Evolutionary conservation across 1,140 invertebrate genomes (phyloP), one percentile per base, ranked within the genome.

Genomic region (Drosophila truncata): DNA sequence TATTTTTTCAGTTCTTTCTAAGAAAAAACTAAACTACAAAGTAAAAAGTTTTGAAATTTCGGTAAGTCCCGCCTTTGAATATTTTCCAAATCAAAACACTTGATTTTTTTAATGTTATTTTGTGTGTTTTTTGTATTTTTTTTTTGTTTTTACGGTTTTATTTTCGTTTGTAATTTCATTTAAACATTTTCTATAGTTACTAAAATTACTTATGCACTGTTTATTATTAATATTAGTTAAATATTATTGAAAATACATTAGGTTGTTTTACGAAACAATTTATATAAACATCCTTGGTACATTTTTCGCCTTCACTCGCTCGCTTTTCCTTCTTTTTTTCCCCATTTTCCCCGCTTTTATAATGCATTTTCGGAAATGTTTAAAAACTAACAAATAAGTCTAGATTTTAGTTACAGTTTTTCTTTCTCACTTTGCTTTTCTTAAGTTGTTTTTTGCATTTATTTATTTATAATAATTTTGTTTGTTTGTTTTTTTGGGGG

Each of bases 111-210:
- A 35, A 37, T 55, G 20, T 23, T 23, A 18, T 65, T 64, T 37
- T 60, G 39, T 54, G 49, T 65, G 29, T 61, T 66, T 61, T 74
- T 46, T 29, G 37, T 9, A n/a, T n/a, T n/a, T 25, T 25, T 16
- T 42, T 25, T 64, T 50, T 66, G 20, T 50, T 57, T 71, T 82
- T 86, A 77, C 69, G 39, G 47, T 76, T 91, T 91, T 90, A 91
- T 83, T 91, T 91, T 88, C 70, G 82, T 91, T 90, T 86, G 78
- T 88, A 91, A 86, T 86, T 91, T 88, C 84, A 92, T 92, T 92
- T 83, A 92, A 92, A 92, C 91, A 92, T 92, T 92, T 91, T 92
- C 91, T 92, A 92, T 92, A 91, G 85, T 92, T 92, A 92, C 91
- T 92, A 92, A 92, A 92, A 88, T 92, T 92, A 92, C 82, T 92